Percentiles rank a stretch among this genome's conserved stretches.
phyloP scores from a whole-genome alignment of 2,113 vertebrate genomes.

The Malaclemys terrapin region DNA sequence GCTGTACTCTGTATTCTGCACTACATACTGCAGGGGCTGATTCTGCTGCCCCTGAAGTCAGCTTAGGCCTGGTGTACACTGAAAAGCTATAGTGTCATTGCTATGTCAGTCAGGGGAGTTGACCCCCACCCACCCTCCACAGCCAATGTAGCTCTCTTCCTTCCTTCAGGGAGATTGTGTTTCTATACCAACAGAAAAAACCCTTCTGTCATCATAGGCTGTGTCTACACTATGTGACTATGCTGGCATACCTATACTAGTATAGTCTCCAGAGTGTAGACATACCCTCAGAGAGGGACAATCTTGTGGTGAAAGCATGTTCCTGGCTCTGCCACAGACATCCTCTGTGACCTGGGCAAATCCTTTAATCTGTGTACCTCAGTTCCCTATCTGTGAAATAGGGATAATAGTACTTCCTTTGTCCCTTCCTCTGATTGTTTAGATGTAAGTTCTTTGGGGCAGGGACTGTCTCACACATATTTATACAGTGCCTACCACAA shows the following conservation, averaged over 20 bases:
- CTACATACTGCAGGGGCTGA: background rate
- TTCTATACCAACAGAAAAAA: no score
- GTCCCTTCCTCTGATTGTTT: background rate
- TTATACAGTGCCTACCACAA: background rate
- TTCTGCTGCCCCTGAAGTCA: background rate
- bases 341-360: background rate
- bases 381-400: background rate
- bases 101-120: background rate
- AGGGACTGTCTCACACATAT: background rate
- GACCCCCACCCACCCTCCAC: rapidly evolving
- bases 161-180: background rate
- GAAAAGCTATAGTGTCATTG: background rate
- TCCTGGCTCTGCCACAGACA: background rate
- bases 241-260: no score
- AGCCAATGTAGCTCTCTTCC: background rate
- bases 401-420: background rate
- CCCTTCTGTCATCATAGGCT: no score
- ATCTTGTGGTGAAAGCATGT: no score
- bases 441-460: background rate
- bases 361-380: rapidly evolving
- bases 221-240: no score
- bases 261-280: no score
- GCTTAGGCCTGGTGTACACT: background rate
- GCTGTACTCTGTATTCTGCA: background rate
- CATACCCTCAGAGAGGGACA: no score